Base-by-base conservation (phyloP, 2,113 vertebrate species). In the Saccopteryx bilineata region DNA sequence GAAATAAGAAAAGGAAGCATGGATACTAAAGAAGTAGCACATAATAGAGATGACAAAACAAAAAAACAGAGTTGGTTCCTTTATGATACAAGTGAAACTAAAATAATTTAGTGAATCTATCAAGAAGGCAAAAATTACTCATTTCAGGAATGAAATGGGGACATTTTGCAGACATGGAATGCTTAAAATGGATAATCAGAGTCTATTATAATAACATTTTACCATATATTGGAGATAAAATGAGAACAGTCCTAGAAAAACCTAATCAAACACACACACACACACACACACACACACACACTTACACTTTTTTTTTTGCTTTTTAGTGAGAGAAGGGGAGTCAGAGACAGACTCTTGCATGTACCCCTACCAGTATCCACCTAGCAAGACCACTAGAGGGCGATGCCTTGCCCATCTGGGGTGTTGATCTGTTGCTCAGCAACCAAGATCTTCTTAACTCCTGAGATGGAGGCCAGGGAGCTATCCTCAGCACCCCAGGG, bases 231-330 rank as follows among this genome's bases (percentile, higher is more conserved):
- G 63, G 23, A 87, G 31, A 65, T 33, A 13, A 83, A 87, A 87
- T 46, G 56, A 78, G 76, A 66, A 65, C 8, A 23, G 52, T 75
- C 24, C 65, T 86, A 63, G 81, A 69, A 90, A 91, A 93, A 61
- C 68, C 39, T 52, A 66, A 95, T 69, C 5, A 13, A 65, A 87
- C 7, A 48, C 5, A 8, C 7, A 48, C 5, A 8, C 7, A 48
- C 5, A 8, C 7, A 48, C 5, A 8, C 7, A 48, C 5, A 8
- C 7, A 48, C 5, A 8, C n/a, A n/a, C n/a, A n/a, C n/a, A n/a
- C n/a, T n/a, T n/a, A n/a, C n/a, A 39, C 2, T 39, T 39, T 39
- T 39, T 39, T 39, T 39, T 39, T 39, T 39, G 39, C 39, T 39
- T 39, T 39, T 39, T 39, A 39, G 39, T 39, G 39, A 39, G 39